A percentile compares a stretch with the other conserved stretches of the same genome.
Conservation (phyloP, 2,888 invertebrate species). For the Ectemnius continuus region DNA sequence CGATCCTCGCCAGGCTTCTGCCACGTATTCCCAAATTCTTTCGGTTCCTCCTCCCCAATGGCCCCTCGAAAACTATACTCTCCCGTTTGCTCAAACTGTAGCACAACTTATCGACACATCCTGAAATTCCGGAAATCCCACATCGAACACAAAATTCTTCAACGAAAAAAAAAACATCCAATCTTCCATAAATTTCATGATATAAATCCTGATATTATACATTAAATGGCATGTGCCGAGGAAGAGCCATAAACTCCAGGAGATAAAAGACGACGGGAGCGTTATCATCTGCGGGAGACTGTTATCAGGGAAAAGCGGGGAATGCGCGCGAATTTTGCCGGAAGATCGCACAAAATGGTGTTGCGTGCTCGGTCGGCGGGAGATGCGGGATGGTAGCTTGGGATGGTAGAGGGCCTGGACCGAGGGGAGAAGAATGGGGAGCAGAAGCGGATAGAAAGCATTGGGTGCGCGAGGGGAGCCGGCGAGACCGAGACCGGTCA, state of each 20-base stretch:
- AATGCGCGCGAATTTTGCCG: constrained; percentile 71
- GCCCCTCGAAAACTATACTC: too few species aligned
- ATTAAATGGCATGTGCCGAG: too few species aligned
- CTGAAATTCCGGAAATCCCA: too few species aligned
- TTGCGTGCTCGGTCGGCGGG: constrained; percentile 41
- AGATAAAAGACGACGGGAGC: too few species aligned
- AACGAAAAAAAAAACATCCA: too few species aligned
- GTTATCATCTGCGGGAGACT: too few species aligned
- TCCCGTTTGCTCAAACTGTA: too few species aligned
- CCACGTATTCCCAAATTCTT: constrained; percentile 48
- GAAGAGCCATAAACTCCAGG: too few species aligned
- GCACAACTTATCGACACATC: too few species aligned
- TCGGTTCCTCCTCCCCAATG: neutral
- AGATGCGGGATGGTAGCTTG: constrained; percentile 42
- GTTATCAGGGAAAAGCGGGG: neutral
- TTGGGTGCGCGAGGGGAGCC: constrained; percentile 36
- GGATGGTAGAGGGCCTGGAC: constrained; percentile 26
- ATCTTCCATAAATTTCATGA: too few species aligned
- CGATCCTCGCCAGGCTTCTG: constrained; percentile 27
- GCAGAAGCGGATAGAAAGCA: constrained; percentile 10
- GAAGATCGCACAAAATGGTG: constrained; percentile 74
- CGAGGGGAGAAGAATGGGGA: constrained; percentile 39
- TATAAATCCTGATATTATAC: too few species aligned
- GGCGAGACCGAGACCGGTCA: constrained; percentile 35
- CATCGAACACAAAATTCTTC: too few species aligned